A percentile compares a stretch with the other conserved stretches of the same genome.
Evolutionary conservation across 1,140 invertebrate species (phyloP).

Genomic region (Drosophila kepulauana): DNA sequence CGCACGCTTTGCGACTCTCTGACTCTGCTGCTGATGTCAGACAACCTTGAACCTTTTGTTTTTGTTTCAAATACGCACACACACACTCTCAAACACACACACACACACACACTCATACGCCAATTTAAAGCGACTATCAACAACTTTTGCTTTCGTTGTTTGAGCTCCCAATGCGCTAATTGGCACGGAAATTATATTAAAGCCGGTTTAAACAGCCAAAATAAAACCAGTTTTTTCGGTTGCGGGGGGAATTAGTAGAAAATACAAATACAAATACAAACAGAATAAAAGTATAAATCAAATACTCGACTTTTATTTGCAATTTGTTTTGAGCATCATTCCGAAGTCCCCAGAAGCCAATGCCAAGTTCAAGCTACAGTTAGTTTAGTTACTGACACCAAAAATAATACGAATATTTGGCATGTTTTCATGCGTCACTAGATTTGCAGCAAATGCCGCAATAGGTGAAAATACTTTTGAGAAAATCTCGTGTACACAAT

Average conservation of each 20-base stretch:
- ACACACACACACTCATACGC: not conserved
- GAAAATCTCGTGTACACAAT: not conserved
- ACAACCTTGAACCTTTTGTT: constrained; percentile 80
- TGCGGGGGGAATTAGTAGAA: constrained; percentile 18
- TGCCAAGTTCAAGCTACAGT: constrained; percentile 15
- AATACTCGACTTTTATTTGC: constrained; percentile 18
- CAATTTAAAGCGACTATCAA: constrained; percentile 66
- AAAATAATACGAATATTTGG: not conserved
- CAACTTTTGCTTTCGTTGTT: constrained; percentile 78
- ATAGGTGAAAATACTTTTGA: not conserved
- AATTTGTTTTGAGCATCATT: not conserved
- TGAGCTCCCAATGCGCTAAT: constrained; percentile 60
- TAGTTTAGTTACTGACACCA: not conserved
- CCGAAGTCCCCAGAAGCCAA: not conserved
- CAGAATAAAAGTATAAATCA: constrained; percentile 36
- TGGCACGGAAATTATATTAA: constrained; percentile 71
- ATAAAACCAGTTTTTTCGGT: constrained; percentile 36
- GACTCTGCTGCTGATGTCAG: constrained; percentile 67
- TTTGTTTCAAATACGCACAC: constrained; percentile 36
- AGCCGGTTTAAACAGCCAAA: constrained; percentile 45
- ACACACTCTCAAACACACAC: constrained; percentile 3
- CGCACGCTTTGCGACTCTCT: constrained; percentile 15
- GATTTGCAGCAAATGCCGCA: not conserved
- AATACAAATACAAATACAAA: constrained; percentile 28
- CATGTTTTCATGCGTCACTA: not conserved